A percentile compares a stretch with the other conserved stretches of the same genome.
These are phyloP conservation scores for Mamestra configurata DNA, from an alignment of 1,140 invertebrate species.

Conservation along the genomic window DNA sequence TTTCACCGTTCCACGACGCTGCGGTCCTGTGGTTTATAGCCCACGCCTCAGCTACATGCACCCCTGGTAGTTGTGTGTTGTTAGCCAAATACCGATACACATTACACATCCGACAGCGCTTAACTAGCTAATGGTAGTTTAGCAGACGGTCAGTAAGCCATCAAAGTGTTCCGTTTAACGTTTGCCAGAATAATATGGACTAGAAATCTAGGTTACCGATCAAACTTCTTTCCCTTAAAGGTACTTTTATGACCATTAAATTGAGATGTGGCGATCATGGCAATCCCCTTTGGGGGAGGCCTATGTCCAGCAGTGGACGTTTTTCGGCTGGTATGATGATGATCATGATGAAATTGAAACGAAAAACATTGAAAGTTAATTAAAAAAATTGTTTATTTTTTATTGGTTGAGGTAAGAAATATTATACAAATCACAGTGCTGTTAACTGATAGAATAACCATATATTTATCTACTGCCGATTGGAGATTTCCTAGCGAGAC, in stretches of 20 bases:
- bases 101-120: constrained; percentile 4
- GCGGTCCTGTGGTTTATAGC: background rate
- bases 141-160: background rate
- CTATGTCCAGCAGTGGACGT: too few relatives aligned
- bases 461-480: too few relatives aligned
- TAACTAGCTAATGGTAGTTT: constrained; percentile 24
- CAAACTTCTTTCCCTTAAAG: background rate
- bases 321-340: too few relatives aligned
- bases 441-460: too few relatives aligned
- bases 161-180: constrained; percentile 20
- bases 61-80: constrained; percentile 4
- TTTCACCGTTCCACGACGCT: background rate
- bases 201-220: constrained; percentile 1
- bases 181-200: background rate
- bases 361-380: too few relatives aligned
- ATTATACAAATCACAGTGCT: too few relatives aligned
- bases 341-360: too few relatives aligned
- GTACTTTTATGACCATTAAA: background rate
- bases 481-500: too few relatives aligned
- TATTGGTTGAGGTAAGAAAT: too few relatives aligned
- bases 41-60: background rate
- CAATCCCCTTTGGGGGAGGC: too few relatives aligned
- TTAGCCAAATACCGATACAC: background rate
- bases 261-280: too few relatives aligned
- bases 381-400: too few relatives aligned